phyloP scores from a whole-genome alignment of 2,888 invertebrate species.

The Orthosia gothica region DNA sequence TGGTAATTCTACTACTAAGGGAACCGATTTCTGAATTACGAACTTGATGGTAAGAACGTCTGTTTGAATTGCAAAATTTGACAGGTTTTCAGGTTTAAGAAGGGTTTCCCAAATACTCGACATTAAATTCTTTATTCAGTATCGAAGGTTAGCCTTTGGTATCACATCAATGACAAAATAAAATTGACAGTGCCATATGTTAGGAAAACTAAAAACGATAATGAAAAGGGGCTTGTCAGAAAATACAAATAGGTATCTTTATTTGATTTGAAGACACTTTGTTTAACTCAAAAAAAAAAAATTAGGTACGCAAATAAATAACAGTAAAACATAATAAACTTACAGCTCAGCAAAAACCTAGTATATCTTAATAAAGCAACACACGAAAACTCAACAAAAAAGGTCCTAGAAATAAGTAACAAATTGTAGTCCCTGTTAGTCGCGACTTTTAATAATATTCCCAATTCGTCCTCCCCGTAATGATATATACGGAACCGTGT shows the following conservation, averaged over 20 bases:
- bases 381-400: constrained; percentile 35
- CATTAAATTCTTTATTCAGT: too few species aligned
- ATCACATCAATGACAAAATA: too few species aligned
- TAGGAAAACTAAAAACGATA: too few species aligned
- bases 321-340: constrained; percentile 14
- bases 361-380: constrained; percentile 29
- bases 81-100: too few species aligned
- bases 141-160: too few species aligned
- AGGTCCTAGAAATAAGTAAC: constrained; percentile 44
- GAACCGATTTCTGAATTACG: too few species aligned
- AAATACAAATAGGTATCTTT: not conserved
- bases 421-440: constrained; percentile 50
- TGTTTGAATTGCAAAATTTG: too few species aligned
- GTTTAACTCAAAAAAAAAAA: not conserved
- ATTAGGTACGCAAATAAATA: not conserved
- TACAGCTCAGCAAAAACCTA: not conserved
- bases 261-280: not conserved
- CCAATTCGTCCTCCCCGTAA: constrained; percentile 61
- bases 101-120: too few species aligned
- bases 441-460: constrained; percentile 64
- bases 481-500: constrained; percentile 64
- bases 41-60: too few species aligned
- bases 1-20: too few species aligned
- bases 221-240: not conserved
- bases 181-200: not conserved